Evolutionary conservation across 2,113 vertebrate species (phyloP).

Genomic region (Mus musculus): DNA sequence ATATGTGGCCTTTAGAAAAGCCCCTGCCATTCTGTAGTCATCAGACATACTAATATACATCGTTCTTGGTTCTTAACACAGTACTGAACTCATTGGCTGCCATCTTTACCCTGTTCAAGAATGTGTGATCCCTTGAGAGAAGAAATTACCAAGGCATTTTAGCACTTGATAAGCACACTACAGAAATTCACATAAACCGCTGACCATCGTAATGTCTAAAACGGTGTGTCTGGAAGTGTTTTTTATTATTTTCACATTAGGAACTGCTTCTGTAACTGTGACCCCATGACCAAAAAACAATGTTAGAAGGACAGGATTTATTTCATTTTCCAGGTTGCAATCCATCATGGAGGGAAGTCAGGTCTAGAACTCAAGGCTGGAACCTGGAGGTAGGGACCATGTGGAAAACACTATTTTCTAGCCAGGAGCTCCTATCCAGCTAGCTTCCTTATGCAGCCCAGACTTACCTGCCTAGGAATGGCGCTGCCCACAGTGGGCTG

Average conservation of each 20-base stretch:
- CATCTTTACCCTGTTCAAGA: not conserved
- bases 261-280: not conserved
- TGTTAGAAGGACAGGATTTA: not conserved
- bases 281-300: not conserved
- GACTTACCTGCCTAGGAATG: not conserved
- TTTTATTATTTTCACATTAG: not conserved
- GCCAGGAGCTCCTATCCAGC: not conserved
- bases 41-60: not conserved
- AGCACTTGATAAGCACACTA: not conserved
- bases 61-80: not conserved
- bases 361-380: not conserved
- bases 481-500: not conserved
- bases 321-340: not conserved
- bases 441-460: not conserved
- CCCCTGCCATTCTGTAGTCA: not conserved
- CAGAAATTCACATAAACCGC: not conserved
- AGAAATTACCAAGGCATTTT: not conserved
- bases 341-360: not conserved
- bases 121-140: not conserved
- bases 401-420: not conserved
- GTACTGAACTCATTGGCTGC: not conserved
- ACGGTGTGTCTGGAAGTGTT: not conserved
- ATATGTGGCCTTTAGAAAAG: not conserved
- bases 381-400: not conserved
- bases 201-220: not conserved